Percentiles rank a stretch among this genome's conserved stretches.
Conservation (phyloP, 1,140 invertebrate species). For the Drosophila busckii region DNA sequence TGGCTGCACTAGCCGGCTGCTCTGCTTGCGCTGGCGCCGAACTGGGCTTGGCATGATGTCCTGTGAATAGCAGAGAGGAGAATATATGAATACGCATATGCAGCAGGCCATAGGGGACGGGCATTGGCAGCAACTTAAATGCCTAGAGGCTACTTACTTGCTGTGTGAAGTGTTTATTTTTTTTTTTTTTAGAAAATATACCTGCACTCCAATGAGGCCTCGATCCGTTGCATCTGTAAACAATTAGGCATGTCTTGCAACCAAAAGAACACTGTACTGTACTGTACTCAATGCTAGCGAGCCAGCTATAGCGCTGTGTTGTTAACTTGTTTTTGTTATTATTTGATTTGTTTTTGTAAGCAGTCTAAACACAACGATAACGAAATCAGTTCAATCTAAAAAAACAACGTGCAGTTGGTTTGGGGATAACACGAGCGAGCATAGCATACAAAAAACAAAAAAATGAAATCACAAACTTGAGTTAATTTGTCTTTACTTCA, state of each 20-base stretch:
- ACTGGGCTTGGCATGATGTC: slow-evolving; percentile 30
- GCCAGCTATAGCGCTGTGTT: slow-evolving; percentile 16
- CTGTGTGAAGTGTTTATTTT: no score
- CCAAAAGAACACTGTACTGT: slow-evolving; percentile 61
- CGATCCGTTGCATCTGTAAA: slow-evolving; percentile 54
- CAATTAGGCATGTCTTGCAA: slow-evolving; percentile 48
- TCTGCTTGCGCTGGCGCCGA: neutral
- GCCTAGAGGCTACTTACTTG: neutral
- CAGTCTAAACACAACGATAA: slow-evolving; percentile 33
- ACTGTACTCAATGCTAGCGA: slow-evolving; percentile 6
- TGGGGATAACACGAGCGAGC: no score
- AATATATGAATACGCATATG: neutral
- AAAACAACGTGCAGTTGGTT: slow-evolving; percentile 50
- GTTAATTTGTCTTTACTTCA: slow-evolving; percentile 9
- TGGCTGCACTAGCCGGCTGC: neutral
- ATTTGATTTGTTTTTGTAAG: no score
- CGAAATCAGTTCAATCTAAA: slow-evolving; percentile 18
- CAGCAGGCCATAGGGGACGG: no score
- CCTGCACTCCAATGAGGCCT: slow-evolving; percentile 6
- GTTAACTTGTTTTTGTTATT: slow-evolving; percentile 27
- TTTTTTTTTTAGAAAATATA: no score
- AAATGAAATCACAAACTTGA: slow-evolving; percentile 23
- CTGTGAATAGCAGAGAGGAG: slow-evolving; percentile 35
- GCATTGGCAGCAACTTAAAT: slow-evolving; percentile 16
- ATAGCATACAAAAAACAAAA: no score